Percentiles rank a stretch among this genome's conserved stretches.
These are phyloP conservation scores for Melanotaenia nigrans DNA, from an alignment of 2,797 vertebrate genomes.

Conservation along the genomic window DNA sequence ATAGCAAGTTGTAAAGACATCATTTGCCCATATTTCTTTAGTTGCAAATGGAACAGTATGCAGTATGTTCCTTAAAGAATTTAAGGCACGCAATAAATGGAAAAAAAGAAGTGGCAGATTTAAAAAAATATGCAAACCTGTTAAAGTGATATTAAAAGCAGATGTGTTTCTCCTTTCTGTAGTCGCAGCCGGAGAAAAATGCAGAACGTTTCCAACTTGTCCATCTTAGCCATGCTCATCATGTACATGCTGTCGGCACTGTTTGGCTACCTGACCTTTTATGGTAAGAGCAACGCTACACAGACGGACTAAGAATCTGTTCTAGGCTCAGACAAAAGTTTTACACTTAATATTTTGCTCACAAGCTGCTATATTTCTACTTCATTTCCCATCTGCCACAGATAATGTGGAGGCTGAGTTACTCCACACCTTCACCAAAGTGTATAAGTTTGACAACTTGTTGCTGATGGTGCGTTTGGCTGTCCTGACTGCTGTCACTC, in stretches of 20 bases:
- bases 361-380: neutral
- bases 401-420: conserved; percentile 94
- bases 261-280: conserved; percentile 97
- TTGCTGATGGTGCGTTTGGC: conserved; percentile 93
- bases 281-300: conserved; percentile 81
- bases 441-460: conserved; percentile 90
- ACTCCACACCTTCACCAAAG: conserved; percentile 94
- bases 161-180: conserved; percentile 9
- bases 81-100: too few species aligned
- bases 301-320: fast-evolving
- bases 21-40: too few species aligned
- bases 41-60: too few species aligned
- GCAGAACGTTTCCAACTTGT: conserved; percentile 95
- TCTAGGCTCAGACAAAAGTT: neutral
- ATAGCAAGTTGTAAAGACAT: too few species aligned
- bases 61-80: too few species aligned
- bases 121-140: too few species aligned
- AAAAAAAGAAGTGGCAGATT: too few species aligned
- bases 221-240: conserved; percentile 93
- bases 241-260: conserved; percentile 97
- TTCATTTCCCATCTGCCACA: conserved; percentile 49
- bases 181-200: conserved; percentile 91
- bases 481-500: conserved; percentile 93
- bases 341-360: neutral
- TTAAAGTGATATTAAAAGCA: neutral